A percentile compares a stretch with the other conserved stretches of the same genome.
Conservation (phyloP, 2,888 invertebrate species). For the Laothoe populi region DNA sequence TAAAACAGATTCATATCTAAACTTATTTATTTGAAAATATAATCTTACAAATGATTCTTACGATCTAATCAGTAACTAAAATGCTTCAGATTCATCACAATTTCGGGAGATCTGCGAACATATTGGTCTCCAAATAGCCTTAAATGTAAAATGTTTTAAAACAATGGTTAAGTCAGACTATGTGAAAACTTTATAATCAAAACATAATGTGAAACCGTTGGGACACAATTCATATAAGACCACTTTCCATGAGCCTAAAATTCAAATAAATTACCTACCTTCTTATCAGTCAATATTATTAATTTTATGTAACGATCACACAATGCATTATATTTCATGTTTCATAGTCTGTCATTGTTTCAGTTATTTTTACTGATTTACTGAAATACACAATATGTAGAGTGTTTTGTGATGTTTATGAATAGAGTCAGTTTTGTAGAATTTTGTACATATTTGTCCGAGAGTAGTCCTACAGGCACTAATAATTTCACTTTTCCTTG, state of each 20-base stretch:
- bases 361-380: too few species aligned
- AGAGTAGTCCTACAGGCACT: background rate
- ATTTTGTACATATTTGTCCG: too few species aligned
- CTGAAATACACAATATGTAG: too few species aligned
- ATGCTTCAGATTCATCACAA: slow-evolving; percentile 9
- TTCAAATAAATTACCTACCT: slow-evolving; percentile 30
- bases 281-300: slow-evolving; percentile 43
- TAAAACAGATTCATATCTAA: background rate
- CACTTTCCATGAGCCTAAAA: background rate
- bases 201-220: background rate
- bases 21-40: background rate
- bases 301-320: slow-evolving; percentile 2
- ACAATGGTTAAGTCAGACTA: background rate
- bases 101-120: slow-evolving; percentile 13
- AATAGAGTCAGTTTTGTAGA: too few species aligned
- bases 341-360: background rate
- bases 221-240: background rate
- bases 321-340: too few species aligned
- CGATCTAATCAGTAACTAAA: slow-evolving; percentile 6
- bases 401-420: too few species aligned
- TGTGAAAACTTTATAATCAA: background rate
- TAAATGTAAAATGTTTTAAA: background rate
- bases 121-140: background rate
- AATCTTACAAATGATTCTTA: slow-evolving; percentile 1
- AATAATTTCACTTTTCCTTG: slow-evolving; percentile 50